Evolutionary conservation across 2,797 vertebrate genomes (phyloP).

Genomic region (Discoglossus pictus): DNA sequence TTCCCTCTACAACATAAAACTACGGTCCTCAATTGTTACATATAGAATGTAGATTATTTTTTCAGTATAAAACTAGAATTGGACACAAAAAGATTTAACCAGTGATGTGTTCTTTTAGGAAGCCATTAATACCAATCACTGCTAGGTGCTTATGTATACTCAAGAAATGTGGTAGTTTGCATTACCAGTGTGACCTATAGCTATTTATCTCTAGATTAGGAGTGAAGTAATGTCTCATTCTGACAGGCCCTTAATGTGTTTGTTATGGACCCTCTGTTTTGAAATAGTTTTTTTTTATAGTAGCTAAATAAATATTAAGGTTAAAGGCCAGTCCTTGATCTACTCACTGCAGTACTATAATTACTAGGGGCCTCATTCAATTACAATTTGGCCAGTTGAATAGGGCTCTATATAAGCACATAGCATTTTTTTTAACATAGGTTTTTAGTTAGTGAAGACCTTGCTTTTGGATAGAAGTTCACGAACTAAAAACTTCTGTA

Average conservation of each 20-base stretch:
- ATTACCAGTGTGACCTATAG: conserved; percentile 41
- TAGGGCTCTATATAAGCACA: no score
- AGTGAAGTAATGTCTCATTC: conserved; percentile 39
- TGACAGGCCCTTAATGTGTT: conserved; percentile 17
- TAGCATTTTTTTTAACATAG: no score
- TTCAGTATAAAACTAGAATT: neutral
- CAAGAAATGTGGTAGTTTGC: conserved; percentile 31
- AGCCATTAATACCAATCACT: conserved; percentile 4
- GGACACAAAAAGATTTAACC: neutral
- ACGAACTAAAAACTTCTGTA: no score
- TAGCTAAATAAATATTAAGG: conserved; percentile 27
- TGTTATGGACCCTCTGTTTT: neutral
- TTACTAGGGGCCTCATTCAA: no score
- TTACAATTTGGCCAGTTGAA: no score
- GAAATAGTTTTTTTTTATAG: neutral
- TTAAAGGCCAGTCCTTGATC: neutral
- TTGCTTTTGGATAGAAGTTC: no score
- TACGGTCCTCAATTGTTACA: neutral
- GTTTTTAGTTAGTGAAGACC: no score
- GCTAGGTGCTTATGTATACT: conserved; percentile 20
- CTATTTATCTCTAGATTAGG: conserved; percentile 40
- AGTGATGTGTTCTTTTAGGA: neutral
- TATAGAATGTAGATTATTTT: neutral
- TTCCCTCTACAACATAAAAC: neutral
- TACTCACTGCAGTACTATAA: neutral